Evolutionary conservation across 2,888 invertebrate genomes (phyloP), one percentile per base, ranked within the genome.

Genomic region (Hydropsyche betteni): DNA sequence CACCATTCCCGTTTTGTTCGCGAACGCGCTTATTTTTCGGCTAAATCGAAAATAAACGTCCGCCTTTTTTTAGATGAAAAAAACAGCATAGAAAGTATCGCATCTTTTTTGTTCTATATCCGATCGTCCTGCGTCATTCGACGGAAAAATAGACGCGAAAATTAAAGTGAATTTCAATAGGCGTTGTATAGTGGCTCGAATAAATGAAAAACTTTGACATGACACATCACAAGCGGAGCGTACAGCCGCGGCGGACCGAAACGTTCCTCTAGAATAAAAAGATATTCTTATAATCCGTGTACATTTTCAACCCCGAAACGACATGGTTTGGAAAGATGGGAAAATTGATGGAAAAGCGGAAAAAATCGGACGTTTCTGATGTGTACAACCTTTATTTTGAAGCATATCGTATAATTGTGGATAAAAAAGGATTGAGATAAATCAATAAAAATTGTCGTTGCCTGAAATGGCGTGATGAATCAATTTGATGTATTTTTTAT

Each of bases 201-300:
- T 70, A 70, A 70, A 70, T 70, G 70, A 70, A 58, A 44, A 72
- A 72, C 38, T 58, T 24, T 72, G 72, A 55, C 74, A 76, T 75
- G 75, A 75, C 77, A 77, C 68, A 75, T 76, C 75, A 71, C 75
- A 75, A 74, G 70, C 75, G 64, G 64, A 74, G 71, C 75, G 74
- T 75, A 72, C 44, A 68, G 53, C 50, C 16, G 33, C 69, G 74
- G 51, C 58, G 52, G 64, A 74, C 55, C 72, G 72, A 58, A 68
- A 58, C 74, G 73, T 55, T 33, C 16, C 55, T 69, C 52, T 36
- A 75, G 69, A 68, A 69, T 58, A 61, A 74, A 58, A 55, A 75
- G 58, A 61, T 70, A 75, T 61, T 70, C 69, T 74, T 74, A 72
- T 64, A 64, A 64, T 64, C 64, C 36, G 64, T 36, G 34, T 34